Evolutionary conservation across 2,113 vertebrate genomes (phyloP), one percentile per base, ranked within the genome.

Genomic region (Rutilus rutilus): DNA sequence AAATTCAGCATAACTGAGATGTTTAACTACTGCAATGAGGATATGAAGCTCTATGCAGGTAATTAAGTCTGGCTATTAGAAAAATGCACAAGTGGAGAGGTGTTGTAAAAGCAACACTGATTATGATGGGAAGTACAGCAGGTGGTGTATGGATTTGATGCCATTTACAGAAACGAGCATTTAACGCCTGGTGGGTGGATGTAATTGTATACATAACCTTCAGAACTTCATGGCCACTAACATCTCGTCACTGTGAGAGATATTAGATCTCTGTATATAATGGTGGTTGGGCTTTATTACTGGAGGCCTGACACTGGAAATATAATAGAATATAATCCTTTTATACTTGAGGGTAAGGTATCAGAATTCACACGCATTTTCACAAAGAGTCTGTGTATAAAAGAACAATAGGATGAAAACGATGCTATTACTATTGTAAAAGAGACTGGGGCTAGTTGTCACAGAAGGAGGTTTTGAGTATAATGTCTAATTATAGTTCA

Each of bases 121-220:
- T 81, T 65, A 81, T 81, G 59, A 64, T 81, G 78, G 39, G 60
- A 65, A 81, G 78, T 27, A 30, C 78, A 47, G 59, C 78, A 65
- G 78, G 78, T 81, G 59, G 78, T 64, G 78, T 81, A 12, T 47
- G 57, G 78, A 47, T 81, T 65, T 81, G 78, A 39, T 30, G n/a
- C 17, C 78, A 65, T 64, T 81, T 81, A 64, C 59, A 81, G 57
- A 65, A 81, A 81, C 21, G 15, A 81, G n/a, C 60, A 81, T 81
- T 81, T 65, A 79, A 81, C 78, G 60, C 78, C 78, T 81, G 78
- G n/a, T 81, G 78, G 39, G 78, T 15, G 30, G n/a, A 42, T 62
- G 25, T 81, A 65, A 81, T 64, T 81, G 39, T 84, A 81, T 60
- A 81, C 59, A 27, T 62, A 81, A 81, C 78, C 78, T 81, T 81